Evolutionary conservation across 2,888 invertebrate species (phyloP).

Genomic region (Dolichopus griseipennis): DNA sequence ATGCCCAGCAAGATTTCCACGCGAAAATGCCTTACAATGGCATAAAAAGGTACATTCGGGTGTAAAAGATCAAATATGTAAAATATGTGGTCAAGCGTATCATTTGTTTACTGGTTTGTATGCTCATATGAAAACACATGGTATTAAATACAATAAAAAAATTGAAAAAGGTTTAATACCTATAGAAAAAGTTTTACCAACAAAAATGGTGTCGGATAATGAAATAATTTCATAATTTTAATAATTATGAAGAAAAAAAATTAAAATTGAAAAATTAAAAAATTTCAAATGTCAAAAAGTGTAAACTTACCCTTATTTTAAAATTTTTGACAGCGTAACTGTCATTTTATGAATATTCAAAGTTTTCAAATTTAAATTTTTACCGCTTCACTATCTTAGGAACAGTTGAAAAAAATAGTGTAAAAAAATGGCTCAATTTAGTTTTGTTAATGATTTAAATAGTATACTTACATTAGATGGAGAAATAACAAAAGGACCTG

Average conservation of each 20-base stretch:
- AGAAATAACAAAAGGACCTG: conserved; percentile 65
- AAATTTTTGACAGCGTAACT: too few relatives aligned
- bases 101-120: background rate
- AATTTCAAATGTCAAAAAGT: too few relatives aligned
- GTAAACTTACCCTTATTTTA: too few relatives aligned
- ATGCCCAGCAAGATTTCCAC: conserved; percentile 5
- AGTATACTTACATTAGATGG: conserved; percentile 70
- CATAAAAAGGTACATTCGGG: conserved; percentile 7
- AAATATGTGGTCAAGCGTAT: conserved; percentile 7
- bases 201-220: too few relatives aligned
- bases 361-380: background rate
- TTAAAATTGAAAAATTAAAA: too few relatives aligned
- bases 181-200: background rate
- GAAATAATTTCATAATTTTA: too few relatives aligned
- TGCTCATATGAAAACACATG: conserved; percentile 10
- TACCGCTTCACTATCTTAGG: background rate
- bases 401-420: background rate
- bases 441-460: conserved; percentile 70
- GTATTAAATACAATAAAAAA: conserved; percentile 9
- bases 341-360: too few relatives aligned
- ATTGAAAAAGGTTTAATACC: background rate
- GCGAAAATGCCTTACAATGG: background rate
- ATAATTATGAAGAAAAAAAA: too few relatives aligned
- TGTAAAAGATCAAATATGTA: background rate
- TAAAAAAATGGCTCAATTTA: conserved; percentile 63